These are phyloP conservation scores for Congeria kusceri DNA, from an alignment of 2,888 invertebrate genomes.

Conservation along the genomic window DNA sequence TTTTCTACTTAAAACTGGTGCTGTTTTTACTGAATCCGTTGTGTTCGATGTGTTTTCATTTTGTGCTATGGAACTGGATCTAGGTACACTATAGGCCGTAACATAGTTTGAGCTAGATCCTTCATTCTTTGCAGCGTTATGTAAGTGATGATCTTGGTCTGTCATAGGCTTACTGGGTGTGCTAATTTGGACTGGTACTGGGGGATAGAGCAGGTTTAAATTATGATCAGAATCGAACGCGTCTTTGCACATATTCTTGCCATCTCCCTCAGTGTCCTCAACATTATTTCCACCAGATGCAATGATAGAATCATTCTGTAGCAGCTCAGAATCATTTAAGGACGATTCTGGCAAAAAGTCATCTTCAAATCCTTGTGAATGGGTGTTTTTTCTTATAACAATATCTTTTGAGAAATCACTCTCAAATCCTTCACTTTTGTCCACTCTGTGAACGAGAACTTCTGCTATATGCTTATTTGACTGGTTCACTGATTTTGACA, in stretches of 20 bases:
- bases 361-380: slow-evolving; percentile 55
- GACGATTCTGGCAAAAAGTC: slow-evolving; percentile 44
- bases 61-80: neutral
- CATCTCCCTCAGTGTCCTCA: slow-evolving; percentile 16
- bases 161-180: slow-evolving; percentile 55
- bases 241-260: slow-evolving; percentile 24
- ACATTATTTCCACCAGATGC: slow-evolving; percentile 58
- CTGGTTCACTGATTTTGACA: slow-evolving; percentile 52
- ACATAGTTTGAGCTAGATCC: slow-evolving; percentile 45
- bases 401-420: slow-evolving; percentile 55
- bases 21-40: neutral
- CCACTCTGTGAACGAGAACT: slow-evolving; percentile 57
- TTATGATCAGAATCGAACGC: slow-evolving; percentile 45
- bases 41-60: neutral
- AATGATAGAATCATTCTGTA: slow-evolving; percentile 63
- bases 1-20: neutral
- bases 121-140: slow-evolving; percentile 31
- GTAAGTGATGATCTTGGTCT: neutral
- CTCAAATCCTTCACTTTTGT: slow-evolving; percentile 51
- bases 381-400: slow-evolving; percentile 40
- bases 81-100: slow-evolving; percentile 31
- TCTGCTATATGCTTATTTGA: slow-evolving; percentile 59
- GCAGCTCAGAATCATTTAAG: slow-evolving; percentile 37
- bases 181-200: slow-evolving; percentile 63
- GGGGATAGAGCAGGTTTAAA: slow-evolving; percentile 47